Evolutionary conservation across 2,888 invertebrate genomes (phyloP).

Genomic region (Anoplius nigerrimus): DNA sequence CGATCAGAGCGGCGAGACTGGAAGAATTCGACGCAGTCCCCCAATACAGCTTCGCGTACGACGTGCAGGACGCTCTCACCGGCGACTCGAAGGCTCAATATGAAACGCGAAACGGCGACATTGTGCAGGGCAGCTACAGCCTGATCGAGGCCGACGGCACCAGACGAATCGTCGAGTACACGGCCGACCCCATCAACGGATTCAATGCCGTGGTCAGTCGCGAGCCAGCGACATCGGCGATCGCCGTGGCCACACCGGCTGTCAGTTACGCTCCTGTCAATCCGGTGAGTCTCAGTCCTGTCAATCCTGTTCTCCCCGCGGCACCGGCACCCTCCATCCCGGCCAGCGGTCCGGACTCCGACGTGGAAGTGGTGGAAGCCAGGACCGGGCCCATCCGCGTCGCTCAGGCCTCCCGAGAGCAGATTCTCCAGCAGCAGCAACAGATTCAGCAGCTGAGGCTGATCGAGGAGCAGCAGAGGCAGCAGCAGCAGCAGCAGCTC

Average conservation of each 20-base stretch:
- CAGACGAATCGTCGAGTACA: slow-evolving; percentile 68
- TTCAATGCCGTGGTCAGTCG: slow-evolving; percentile 73
- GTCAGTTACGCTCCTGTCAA: slow-evolving; percentile 66
- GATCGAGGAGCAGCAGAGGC: slow-evolving; percentile 32
- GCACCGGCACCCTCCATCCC: slow-evolving; percentile 57
- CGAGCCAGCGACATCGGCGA: slow-evolving; percentile 54
- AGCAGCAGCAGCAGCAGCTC: slow-evolving; percentile 37
- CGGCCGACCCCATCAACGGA: slow-evolving; percentile 66
- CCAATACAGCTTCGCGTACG: slow-evolving; percentile 68
- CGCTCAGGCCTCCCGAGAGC: slow-evolving; percentile 31
- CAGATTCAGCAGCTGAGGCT: slow-evolving; percentile 9
- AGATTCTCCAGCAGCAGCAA: slow-evolving; percentile 43
- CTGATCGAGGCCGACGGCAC: slow-evolving; percentile 69
- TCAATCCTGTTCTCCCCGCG: slow-evolving; percentile 38
- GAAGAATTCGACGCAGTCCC: slow-evolving; percentile 66
- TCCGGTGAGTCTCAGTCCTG: slow-evolving; percentile 58
- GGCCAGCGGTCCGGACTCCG: slow-evolving; percentile 68
- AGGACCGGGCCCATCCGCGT: slow-evolving; percentile 58
- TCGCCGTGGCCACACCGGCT: slow-evolving; percentile 71
- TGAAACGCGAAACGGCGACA: slow-evolving; percentile 66
- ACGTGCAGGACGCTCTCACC: slow-evolving; percentile 66
- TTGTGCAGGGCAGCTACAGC: slow-evolving; percentile 69
- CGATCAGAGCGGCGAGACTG: slow-evolving; percentile 57
- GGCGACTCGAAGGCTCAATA: slow-evolving; percentile 70
- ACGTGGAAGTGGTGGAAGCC: slow-evolving; percentile 70